Evolutionary conservation across 2,888 invertebrate genomes (phyloP), one percentile per base, ranked within the genome.

Genomic region (Plagodis pulveraria): DNA sequence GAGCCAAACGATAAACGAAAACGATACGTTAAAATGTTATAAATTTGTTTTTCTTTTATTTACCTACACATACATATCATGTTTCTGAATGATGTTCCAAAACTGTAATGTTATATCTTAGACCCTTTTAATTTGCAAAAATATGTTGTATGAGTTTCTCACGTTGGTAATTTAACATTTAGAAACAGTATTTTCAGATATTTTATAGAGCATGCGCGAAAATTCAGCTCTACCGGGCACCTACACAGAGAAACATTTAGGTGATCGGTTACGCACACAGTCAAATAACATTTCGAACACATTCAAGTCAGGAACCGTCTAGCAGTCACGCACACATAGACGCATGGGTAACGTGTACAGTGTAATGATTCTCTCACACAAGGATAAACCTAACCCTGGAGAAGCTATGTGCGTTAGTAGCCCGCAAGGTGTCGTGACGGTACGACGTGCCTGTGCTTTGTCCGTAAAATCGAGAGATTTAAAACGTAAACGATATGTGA

Each of bases 391-490:
- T 77, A 76, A 82, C 87, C 89, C 88, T 77, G 87, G 86, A 77
- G 71, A 71, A 77, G 77, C 80, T 78, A 76, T 76, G 74, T 84
- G 77, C 84, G 86, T 84, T 83, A 87, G 87, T 77, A 72, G 63
- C 56, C 71, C 70, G 60, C 63, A 73, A 78, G 76, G 74, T 78
- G 65, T 68, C 66, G 69, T 54, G 40, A 35, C 33, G 58, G 45
- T 41, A 11, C 49, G 71, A 61, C 72, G 74, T 68, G 53, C 57
- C 40, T 32, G 42, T 38, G 46, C 10, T 6, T 33, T 11, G 11
- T n/a, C 5, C 42, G 10, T 35, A 6, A 49, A 41, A 32, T 50
- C 12, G 43, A 42, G 48, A 44, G 48, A 47, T 34, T 43, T 45
- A 46, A 42, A 54, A 11, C 42, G 52, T 48, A 38, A 42, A 11